A percentile compares a stretch with the other conserved stretches of the same genome.
These are phyloP conservation scores for Lanius collurio DNA, from an alignment of 2,113 vertebrate species.

Conservation along the genomic window DNA sequence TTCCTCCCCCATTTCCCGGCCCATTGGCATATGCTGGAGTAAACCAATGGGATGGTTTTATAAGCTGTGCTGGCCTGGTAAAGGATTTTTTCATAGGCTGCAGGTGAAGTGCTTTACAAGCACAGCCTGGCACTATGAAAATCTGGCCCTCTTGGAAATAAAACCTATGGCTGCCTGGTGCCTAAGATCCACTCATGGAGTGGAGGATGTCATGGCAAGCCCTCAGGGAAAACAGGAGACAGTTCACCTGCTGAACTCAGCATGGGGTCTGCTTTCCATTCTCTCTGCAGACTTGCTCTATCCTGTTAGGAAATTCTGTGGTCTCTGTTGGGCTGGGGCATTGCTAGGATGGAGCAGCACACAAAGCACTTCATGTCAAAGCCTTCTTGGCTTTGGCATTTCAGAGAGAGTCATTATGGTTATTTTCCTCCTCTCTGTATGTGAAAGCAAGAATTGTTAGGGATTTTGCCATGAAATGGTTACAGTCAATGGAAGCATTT, in stretches of 20 bases:
- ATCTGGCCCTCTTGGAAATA: neutral
- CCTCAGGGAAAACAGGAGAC: neutral
- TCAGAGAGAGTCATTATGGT: neutral
- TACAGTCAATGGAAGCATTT: neutral
- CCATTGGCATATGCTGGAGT: neutral
- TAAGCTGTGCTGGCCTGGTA: neutral
- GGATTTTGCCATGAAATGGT: neutral
- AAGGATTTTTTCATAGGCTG: neutral
- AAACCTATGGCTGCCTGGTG: neutral
- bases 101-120: neutral
- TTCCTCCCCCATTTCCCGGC: neutral
- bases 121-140: neutral
- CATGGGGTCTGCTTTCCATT: neutral
- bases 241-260: neutral
- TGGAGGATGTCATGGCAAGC: neutral
- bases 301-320: neutral
- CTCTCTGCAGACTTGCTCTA: neutral
- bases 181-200: neutral
- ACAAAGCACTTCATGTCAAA: neutral
- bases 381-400: neutral
- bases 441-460: neutral
- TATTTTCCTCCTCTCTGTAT: neutral
- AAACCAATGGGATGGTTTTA: neutral
- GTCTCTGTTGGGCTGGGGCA: neutral
- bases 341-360: neutral